A percentile compares a stretch with the other conserved stretches of the same genome.
phyloP scores from a whole-genome alignment of 1,140 invertebrate genomes.

The Ceratosolen fusciceps region DNA sequence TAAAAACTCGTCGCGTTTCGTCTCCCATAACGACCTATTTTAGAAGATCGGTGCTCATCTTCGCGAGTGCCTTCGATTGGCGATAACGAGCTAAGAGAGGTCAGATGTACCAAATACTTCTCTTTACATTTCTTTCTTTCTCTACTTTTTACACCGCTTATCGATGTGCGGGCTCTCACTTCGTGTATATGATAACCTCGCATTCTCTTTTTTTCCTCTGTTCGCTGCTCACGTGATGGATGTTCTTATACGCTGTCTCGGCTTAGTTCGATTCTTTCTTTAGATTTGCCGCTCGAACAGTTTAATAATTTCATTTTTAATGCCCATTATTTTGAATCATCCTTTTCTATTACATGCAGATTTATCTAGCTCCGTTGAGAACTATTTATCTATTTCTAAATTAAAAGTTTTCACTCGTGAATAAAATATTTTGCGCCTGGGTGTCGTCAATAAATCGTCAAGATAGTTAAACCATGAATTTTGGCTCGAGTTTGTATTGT shows the following conservation, averaged over 20 bases:
- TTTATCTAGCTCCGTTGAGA: too few species aligned
- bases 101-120: slow-evolving; percentile 37
- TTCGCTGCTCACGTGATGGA: slow-evolving; percentile 36
- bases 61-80: slow-evolving; percentile 11
- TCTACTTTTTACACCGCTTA: slow-evolving; percentile 20
- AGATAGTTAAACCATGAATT: too few species aligned
- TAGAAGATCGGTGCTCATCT: slow-evolving; percentile 32
- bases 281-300: background rate
- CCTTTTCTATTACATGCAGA: too few species aligned
- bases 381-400: too few species aligned
- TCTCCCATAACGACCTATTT: slow-evolving; percentile 45
- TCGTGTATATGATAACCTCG: slow-evolving; percentile 30
- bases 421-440: too few species aligned
- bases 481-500: too few species aligned
- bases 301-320: background rate
- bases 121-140: slow-evolving; percentile 13
- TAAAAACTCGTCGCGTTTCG: slow-evolving; percentile 9
- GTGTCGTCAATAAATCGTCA: too few species aligned
- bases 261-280: slow-evolving; percentile 6
- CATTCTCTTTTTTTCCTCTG: slow-evolving; percentile 32
- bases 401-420: too few species aligned
- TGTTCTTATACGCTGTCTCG: background rate
- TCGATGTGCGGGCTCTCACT: slow-evolving; percentile 23
- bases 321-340: too few species aligned
- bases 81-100: slow-evolving; percentile 35